A percentile compares a stretch with the other conserved stretches of the same genome.
Conservation (phyloP, 2,113 vertebrate genomes). For the Mustelus asterias region DNA sequence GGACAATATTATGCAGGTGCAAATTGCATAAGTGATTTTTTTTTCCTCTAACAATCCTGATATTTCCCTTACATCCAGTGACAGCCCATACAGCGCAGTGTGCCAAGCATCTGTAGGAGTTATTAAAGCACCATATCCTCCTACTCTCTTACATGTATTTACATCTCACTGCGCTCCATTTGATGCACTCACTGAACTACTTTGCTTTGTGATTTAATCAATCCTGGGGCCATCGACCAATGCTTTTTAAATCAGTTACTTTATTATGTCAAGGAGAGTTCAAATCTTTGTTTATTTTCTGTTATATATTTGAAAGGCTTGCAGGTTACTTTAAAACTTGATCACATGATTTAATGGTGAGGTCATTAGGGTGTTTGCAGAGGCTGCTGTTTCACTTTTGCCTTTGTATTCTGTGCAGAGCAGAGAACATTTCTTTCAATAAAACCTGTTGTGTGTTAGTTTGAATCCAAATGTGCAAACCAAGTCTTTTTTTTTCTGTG, state of each 20-base stretch:
- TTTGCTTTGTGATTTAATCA: neutral
- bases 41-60: neutral
- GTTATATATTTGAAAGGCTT: no score
- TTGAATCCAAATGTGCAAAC: no score
- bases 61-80: neutral
- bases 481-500: no score
- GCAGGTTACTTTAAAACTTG: no score
- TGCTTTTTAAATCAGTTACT: neutral
- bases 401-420: neutral
- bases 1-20: neutral
- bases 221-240: no score
- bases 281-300: neutral
- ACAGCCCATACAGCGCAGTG: no score
- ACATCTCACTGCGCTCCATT: neutral
- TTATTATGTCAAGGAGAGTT: neutral
- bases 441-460: no score
- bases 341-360: no score
- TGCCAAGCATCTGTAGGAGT: neutral
- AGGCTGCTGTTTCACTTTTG: no score
- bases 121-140: neutral
- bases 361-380: no score
- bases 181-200: neutral
- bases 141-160: neutral
- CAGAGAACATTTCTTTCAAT: no score
- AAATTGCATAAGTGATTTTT: neutral